Evolutionary conservation across 2,888 invertebrate genomes (phyloP), one percentile per base, ranked within the genome.

Genomic region (Archaeoteleia sp.): DNA sequence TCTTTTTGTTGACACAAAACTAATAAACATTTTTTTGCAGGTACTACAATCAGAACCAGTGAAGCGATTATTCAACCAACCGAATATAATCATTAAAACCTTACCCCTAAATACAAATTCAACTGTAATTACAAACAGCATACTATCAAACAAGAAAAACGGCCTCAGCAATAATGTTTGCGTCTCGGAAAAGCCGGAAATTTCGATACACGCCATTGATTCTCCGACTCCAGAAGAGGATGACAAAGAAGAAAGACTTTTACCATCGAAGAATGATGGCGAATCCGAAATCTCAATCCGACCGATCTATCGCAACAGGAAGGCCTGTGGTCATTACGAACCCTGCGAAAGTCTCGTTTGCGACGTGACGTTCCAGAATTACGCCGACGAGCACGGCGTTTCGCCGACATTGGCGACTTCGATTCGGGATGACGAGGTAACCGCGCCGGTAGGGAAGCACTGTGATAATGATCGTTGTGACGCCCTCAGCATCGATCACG

Each of bases 401-500:
- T 75, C 73, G 1, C 82, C 82, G 1, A 68, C 84, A 53, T 62
- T 85, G 5, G 79, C 84, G 0, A 39, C 72, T 3, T 76, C 73
- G 5, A 81, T 85, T 45, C 66, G 74, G 1, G 78, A 80, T 0
- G 67, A 76, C 6, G 83, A 83, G 29, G 82, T 83, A 58, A 74
- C 74, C 34, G 82, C 83, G 0, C 74, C 75, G 0, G 82, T 84
- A 0, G 49, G 69, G 0, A 83, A 78, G 12, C 84, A 85, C 29
- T 84, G 84, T 51, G 37, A 66, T 2, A 73, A 76, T 49, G 23
- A 65, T 2, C 45, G 53, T 3, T 81, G 80, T 67, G 75, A 76
- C 43, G 79, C 84, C 1, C 66, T 84, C 6, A 84, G 79, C 37
- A 82, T 84, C 32, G 84, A 85, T 43, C 83, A 85, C 48, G 67